Conservation (phyloP, 2,888 invertebrate genomes). For the Lasiommata megera region DNA sequence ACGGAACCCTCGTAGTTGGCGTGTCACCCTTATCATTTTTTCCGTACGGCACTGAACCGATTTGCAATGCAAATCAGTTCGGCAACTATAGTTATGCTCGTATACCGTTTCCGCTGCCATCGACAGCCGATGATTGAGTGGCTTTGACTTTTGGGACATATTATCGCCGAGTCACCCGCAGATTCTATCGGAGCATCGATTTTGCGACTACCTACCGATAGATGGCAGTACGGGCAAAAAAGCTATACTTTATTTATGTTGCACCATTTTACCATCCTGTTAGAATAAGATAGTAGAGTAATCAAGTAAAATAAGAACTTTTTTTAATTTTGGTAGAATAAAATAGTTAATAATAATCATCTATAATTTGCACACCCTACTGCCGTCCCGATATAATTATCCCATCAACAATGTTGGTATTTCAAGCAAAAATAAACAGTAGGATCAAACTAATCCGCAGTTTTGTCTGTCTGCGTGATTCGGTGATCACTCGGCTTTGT, state of each 20-base stretch:
- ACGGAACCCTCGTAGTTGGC: not conserved
- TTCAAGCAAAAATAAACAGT: too few species aligned
- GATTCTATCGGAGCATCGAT: slow-evolving; percentile 42
- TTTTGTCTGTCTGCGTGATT: too few species aligned
- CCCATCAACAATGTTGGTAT: too few species aligned
- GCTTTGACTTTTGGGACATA: slow-evolving; percentile 41
- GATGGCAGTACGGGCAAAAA: slow-evolving; percentile 39
- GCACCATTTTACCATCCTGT: not conserved
- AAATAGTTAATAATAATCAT: too few species aligned
- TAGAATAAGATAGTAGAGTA: too few species aligned
- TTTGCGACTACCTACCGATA: slow-evolving; percentile 24
- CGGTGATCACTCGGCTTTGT: too few species aligned
- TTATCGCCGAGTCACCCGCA: slow-evolving; percentile 54
- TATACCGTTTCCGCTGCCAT: slow-evolving; percentile 52
- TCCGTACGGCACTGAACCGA: slow-evolving; percentile 55
- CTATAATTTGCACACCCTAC: too few species aligned
- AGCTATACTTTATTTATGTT: not conserved
- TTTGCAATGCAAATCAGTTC: slow-evolving; percentile 69
- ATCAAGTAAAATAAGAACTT: too few species aligned
- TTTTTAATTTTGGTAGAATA: too few species aligned
- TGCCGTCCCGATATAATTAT: too few species aligned
- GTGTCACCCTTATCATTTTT: slow-evolving; percentile 27
- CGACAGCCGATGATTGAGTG: slow-evolving; percentile 67
- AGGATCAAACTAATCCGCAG: too few species aligned
- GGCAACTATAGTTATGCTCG: slow-evolving; percentile 10